Evolutionary conservation across 2,797 vertebrate genomes (phyloP).

Genomic region (Smutsia gigantea): DNA sequence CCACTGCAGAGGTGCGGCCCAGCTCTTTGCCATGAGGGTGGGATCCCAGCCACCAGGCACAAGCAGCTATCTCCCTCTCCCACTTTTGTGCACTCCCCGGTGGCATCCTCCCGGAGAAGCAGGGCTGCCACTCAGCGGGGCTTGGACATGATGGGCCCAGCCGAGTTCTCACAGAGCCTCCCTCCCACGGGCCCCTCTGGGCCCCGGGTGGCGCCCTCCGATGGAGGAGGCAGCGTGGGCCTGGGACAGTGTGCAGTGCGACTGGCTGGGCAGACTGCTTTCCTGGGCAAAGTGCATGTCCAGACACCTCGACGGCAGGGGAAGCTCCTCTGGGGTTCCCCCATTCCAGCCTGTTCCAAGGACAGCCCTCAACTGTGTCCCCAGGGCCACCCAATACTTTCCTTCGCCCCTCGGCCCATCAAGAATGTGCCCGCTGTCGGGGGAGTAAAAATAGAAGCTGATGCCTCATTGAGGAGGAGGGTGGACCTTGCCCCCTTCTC

Average conservation of each 20-base stretch:
- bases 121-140: rapidly evolving
- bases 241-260: rapidly evolving
- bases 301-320: rapidly evolving
- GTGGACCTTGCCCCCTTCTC: slow-evolving; percentile 80
- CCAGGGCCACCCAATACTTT: not conserved
- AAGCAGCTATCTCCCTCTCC: no score
- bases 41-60: not conserved
- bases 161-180: rapidly evolving
- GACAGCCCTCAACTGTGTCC: not conserved
- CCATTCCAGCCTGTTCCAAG: not conserved
- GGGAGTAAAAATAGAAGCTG: slow-evolving; percentile 93
- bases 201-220: not conserved
- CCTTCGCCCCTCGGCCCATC: not conserved
- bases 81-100: no score
- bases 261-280: not conserved
- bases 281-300: not conserved
- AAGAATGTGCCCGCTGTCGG: slow-evolving; percentile 81
- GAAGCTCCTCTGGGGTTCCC: not conserved
- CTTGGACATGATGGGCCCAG: rapidly evolving
- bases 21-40: no score
- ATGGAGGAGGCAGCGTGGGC: not conserved
- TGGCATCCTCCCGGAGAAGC: rapidly evolving
- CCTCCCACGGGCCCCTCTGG: rapidly evolving
- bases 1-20: rapidly evolving
- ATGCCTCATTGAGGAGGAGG: slow-evolving; percentile 81